Evolutionary conservation across 2,888 invertebrate species (phyloP).

Genomic region (Lasioglossum malachurum): DNA sequence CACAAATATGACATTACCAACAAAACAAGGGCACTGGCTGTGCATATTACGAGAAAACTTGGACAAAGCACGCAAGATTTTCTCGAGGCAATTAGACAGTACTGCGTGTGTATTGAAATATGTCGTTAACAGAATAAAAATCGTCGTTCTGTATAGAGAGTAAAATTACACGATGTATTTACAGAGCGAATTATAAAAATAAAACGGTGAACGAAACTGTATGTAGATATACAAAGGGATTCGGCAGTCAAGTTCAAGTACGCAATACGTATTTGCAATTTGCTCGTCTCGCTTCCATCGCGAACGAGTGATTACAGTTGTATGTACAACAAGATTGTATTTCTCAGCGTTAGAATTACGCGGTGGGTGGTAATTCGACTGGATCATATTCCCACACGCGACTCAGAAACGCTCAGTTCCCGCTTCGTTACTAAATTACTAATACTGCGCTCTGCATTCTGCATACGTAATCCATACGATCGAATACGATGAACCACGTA

Average conservation of each 20-base stretch:
- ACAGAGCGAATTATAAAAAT: constrained; percentile 25
- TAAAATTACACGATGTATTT: constrained; percentile 20
- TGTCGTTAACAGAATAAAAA: background rate
- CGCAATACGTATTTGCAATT: constrained; percentile 24
- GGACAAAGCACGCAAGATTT: background rate
- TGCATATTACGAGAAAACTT: background rate
- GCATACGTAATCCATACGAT: background rate
- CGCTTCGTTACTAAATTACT: background rate
- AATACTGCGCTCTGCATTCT: background rate
- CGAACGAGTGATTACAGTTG: constrained; percentile 31
- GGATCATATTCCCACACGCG: constrained; percentile 28
- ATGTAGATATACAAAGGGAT: constrained; percentile 17
- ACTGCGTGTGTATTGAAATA: background rate
- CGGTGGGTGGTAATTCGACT: constrained; percentile 33
- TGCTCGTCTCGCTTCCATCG: constrained; percentile 25
- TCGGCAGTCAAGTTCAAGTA: constrained; percentile 50
- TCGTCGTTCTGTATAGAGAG: background rate
- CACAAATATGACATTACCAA: background rate
- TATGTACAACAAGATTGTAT: constrained; percentile 55
- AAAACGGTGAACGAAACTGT: constrained; percentile 14
- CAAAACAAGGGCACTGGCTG: background rate
- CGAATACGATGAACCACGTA: background rate
- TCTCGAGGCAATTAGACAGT: background rate
- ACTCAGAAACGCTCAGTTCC: background rate
- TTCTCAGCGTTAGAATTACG: constrained; percentile 33